Conservation (phyloP, 2,113 vertebrate genomes). For the Triplophysa tibetana region DNA sequence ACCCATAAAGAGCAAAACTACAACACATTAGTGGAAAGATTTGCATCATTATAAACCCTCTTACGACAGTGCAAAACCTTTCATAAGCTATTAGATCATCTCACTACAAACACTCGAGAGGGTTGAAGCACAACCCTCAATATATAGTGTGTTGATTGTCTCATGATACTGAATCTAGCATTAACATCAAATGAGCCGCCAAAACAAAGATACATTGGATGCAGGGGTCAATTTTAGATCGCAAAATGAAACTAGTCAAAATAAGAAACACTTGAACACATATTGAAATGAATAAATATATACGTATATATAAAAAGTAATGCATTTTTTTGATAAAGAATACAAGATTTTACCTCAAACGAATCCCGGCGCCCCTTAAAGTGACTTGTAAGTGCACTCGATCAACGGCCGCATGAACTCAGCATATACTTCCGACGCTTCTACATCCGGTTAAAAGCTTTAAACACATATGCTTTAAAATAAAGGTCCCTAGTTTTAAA, state of each 20-base stretch:
- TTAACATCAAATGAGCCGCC: background rate
- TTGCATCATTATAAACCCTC: slow-evolving; percentile 1
- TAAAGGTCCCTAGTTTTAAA: background rate
- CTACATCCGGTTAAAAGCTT: slow-evolving; percentile 24
- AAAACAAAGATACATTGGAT: background rate
- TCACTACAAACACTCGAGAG: background rate
- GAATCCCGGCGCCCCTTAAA: background rate
- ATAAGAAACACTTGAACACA: background rate
- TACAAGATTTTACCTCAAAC: background rate
- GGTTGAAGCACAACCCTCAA: background rate
- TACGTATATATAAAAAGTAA: background rate
- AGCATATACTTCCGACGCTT: slow-evolving; percentile 35
- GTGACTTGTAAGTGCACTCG: background rate
- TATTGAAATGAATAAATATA: background rate
- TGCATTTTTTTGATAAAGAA: too few relatives aligned
- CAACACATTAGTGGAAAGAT: background rate
- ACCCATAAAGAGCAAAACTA: too few relatives aligned
- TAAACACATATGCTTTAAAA: background rate
- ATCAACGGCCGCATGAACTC: background rate
- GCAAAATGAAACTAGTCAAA: background rate
- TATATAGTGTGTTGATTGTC: background rate
- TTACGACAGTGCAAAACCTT: slow-evolving; percentile 19
- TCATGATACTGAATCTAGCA: background rate
- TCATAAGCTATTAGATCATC: slow-evolving; percentile 18
- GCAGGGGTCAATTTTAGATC: background rate